Evolutionary conservation across 2,113 vertebrate species (phyloP).

Genomic region (Vireo altiloquus): DNA sequence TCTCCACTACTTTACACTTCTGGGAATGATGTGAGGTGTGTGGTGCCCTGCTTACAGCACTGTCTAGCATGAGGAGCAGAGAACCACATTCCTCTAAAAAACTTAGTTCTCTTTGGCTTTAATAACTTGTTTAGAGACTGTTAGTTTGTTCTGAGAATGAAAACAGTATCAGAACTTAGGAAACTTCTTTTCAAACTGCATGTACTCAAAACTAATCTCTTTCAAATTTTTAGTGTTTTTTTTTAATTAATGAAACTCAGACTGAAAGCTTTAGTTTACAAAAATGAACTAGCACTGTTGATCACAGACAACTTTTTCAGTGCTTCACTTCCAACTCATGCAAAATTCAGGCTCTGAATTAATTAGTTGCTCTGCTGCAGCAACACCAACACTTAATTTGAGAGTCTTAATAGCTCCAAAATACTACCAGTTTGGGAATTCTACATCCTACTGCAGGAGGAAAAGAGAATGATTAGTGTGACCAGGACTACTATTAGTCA

Average conservation of each 20-base stretch:
- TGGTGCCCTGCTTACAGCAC: not conserved
- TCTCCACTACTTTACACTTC: not conserved
- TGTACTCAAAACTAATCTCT: not conserved
- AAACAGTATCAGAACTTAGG: not conserved
- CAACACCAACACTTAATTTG: not conserved
- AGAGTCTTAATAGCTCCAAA: not conserved
- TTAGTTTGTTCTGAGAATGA: not conserved
- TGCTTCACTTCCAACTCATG: not conserved
- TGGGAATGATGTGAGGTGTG: fast-evolving
- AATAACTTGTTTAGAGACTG: not conserved
- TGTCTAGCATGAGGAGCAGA: not conserved
- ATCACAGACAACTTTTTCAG: not conserved
- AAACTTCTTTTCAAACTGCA: not conserved
- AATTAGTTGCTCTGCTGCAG: not conserved
- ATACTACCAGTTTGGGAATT: not conserved
- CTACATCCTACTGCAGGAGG: not conserved
- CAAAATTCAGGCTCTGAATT: not conserved
- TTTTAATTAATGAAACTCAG: not conserved
- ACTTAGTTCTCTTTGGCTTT: not conserved
- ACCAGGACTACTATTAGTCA: not conserved
- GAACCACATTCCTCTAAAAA: not conserved
- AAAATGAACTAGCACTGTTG: not conserved
- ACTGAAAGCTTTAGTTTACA: not conserved
- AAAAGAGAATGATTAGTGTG: not conserved
- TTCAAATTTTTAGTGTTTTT: not conserved